Conservation (phyloP, 2,113 vertebrate species). For the Hoplias malabaricus region DNA sequence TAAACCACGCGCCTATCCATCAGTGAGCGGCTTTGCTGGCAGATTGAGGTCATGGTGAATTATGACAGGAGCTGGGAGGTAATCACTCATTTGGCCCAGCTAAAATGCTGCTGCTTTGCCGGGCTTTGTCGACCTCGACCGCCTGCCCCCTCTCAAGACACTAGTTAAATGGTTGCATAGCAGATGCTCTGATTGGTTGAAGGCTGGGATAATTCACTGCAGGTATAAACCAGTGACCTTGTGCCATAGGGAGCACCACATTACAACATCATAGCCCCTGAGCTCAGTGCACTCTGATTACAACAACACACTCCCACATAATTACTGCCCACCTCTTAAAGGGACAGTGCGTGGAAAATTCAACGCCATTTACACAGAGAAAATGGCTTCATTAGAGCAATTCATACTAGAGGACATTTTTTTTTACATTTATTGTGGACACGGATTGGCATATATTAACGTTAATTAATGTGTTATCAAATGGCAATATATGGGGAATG, state of each 20-base stretch:
- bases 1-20: conserved; percentile 72
- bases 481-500: no score
- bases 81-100: conserved; percentile 73
- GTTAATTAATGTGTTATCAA: no score
- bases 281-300: conserved; percentile 1
- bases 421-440: not conserved
- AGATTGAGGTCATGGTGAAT: conserved; percentile 82
- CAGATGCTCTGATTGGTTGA: conserved; percentile 44
- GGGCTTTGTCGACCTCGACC: conserved; percentile 68
- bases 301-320: conserved; percentile 20
- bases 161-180: conserved; percentile 59
- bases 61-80: conserved; percentile 74
- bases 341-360: not conserved
- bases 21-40: conserved; percentile 66
- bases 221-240: conserved; percentile 63
- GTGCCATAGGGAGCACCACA: conserved; percentile 40
- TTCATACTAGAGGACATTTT: not conserved
- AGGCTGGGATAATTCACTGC: conserved; percentile 62
- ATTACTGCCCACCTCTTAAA: not conserved
- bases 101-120: conserved; percentile 47
- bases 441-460: no score
- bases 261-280: conserved; percentile 5
- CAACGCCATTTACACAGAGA: not conserved
- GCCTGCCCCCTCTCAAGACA: conserved; percentile 57
- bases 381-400: not conserved